These are phyloP conservation scores for Heliconius aoede DNA, from an alignment of 2,888 invertebrate species.

Conservation along the genomic window DNA sequence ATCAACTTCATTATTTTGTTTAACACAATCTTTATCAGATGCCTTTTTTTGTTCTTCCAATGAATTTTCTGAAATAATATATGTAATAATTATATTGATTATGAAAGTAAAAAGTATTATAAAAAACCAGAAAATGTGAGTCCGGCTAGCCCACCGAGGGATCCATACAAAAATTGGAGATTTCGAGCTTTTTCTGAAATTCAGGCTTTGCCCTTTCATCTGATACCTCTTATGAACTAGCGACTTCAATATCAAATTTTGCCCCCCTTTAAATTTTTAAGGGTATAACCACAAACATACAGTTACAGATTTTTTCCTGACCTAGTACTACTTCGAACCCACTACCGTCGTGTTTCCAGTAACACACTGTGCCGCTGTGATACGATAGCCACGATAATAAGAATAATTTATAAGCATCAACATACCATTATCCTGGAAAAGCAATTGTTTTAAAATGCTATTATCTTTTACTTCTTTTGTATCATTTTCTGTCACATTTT, in stretches of 20 bases:
- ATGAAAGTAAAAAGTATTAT: too few species aligned
- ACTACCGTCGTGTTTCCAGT: not conserved
- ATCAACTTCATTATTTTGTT: constrained; percentile 12
- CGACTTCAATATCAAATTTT: too few species aligned
- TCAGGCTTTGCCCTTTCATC: too few species aligned
- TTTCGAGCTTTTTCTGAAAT: too few species aligned
- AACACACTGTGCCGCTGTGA: not conserved
- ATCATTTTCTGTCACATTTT: not conserved
- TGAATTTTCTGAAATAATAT: not conserved
- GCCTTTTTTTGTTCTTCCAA: not conserved
- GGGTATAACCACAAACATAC: too few species aligned
- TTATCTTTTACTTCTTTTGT: not conserved
- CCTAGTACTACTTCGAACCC: too few species aligned
- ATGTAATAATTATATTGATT: not conserved
- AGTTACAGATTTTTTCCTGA: too few species aligned
- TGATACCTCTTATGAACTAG: too few species aligned
- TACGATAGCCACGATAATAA: not conserved
- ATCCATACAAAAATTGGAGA: too few species aligned
- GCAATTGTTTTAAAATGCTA: not conserved
- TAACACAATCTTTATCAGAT: not conserved
- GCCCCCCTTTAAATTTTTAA: too few species aligned
- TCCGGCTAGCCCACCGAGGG: too few species aligned
- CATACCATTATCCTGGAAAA: constrained; percentile 3
- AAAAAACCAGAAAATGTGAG: too few species aligned
- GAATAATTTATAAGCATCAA: not conserved